phyloP scores from a whole-genome alignment of 2,888 invertebrate species.

The Cheilosia soror region DNA sequence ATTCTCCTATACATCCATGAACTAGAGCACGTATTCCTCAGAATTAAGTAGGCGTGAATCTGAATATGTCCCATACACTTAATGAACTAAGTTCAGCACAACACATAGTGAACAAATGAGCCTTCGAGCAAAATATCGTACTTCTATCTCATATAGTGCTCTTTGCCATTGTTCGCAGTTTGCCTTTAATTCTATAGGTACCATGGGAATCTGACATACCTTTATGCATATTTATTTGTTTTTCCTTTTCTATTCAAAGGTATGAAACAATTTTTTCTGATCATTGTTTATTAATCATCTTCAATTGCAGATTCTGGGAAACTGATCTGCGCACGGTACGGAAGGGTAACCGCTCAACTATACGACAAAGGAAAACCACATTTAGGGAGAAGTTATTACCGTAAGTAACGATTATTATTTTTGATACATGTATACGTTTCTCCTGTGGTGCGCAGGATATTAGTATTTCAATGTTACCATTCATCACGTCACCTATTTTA shows the following conservation, averaged over 20 bases:
- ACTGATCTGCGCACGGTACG: constrained; percentile 91
- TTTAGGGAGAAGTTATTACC: constrained; percentile 77
- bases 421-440: not conserved
- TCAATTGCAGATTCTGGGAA: constrained; percentile 88
- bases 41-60: not conserved
- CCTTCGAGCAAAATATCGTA: not conserved
- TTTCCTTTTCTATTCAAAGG: not conserved
- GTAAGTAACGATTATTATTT: constrained; percentile 75
- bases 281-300: constrained; percentile 22
- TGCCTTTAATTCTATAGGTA: not conserved
- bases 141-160: not conserved
- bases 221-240: not conserved
- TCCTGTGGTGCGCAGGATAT: too few species aligned
- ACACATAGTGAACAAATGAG: not conserved
- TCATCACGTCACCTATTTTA: too few species aligned
- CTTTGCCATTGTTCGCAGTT: constrained; percentile 3
- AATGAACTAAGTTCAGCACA: not conserved
- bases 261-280: constrained; percentile 20
- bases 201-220: not conserved
- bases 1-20: too few species aligned
- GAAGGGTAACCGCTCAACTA: constrained; percentile 87
- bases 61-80: not conserved
- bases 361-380: constrained; percentile 79
- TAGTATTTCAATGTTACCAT: too few species aligned
- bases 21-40: too few species aligned